Evolutionary conservation across 1,140 invertebrate genomes (phyloP), one percentile per base, ranked within the genome.

Genomic region (Ceratina australensis): DNA sequence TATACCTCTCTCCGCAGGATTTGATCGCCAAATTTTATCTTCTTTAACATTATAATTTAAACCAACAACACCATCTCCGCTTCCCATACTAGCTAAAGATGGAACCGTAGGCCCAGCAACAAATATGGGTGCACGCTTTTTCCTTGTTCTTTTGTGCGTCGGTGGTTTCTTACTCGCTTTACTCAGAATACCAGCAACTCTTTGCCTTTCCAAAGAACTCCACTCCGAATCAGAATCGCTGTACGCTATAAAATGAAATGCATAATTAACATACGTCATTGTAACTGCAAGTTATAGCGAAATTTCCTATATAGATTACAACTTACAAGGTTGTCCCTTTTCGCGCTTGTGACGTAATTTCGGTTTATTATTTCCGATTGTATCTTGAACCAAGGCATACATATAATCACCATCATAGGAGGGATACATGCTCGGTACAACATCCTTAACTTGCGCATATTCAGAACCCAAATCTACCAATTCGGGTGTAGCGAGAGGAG

Each of bases 171-270:
- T 94, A 84, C 94, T 95, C 26, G 94, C 93, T 89, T 95, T 95
- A 20, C 92, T 91, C 78, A 95, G 93, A 7, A 94, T 93, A 79
- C 95, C 95, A 54, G 94, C 94, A 79, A 94, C 94, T 85, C 94
- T 91, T 80, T 95, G 93, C 74, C 96, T 92, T 88, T 97, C 96
- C 60, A 95, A 90, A 59, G 96, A 97, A 87, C 96, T 97, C 91
- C 95, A 96, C 72, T 97, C 97, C 83, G 96, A 98, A 89, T 98
- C 97, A 22, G 96, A 97, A 89, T 97, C 96, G 33, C 96, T 96
- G 89, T 96, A 96, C 61, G 95, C 95, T 95, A 88, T 42, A 80
- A 80, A 87, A 56, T 10, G 57, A 69, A 56, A 81, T 78, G 61
- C 33, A 82, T 49, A 47, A 71, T 52, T 20, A 56, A 84, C 63